Evolutionary conservation across 2,888 invertebrate species (phyloP), one percentile per base, ranked within the genome.

Genomic region (Panzeria rudis): DNA sequence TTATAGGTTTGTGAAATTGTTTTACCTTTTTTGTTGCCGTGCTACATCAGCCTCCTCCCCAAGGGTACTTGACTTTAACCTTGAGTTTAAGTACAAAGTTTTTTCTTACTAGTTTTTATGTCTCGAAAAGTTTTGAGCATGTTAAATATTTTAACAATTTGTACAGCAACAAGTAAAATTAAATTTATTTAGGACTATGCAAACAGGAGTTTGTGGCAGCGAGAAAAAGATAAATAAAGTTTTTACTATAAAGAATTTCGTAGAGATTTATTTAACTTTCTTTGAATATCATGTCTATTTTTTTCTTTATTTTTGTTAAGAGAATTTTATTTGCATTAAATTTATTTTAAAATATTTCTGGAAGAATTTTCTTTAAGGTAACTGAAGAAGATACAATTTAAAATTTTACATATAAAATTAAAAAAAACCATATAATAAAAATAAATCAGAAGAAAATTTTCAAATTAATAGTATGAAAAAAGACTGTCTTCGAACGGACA

Each of bases 111-210:
- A 29, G 44, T 1, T n/a, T 54, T 9, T 11, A 15, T 54, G 23
- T 54, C 25, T 54, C 1, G 4, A 3, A 52, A 52, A 52, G 23
- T 52, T 23, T 52, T 9, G 23, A 47, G 17, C 15, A 17, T 17
- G 15, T 25, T 54, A 32, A 35, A 9, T 35, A 59, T 59, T 17
- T 59, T 9, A 32, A 15, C 32, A 52, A 68, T 20, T 50, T 52
- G 20, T 35, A 15, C 11, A 52, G 15, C 32, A 68, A 68, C 32
- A 68, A 52, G 20, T 68, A 9, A 52, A 38, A 69, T 17, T 38
- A 29, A 38, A 54, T 69, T 23, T 52, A 25, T 35, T 69, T 50
- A 20, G 50, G 13, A 35, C 50, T 32, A 23, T 20, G 35, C 1
- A 20, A 41, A 68, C 15, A 20, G 11, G 13, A 62, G 7, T 23